Conservation (phyloP, 1,140 invertebrate species). For the Apis florea region DNA sequence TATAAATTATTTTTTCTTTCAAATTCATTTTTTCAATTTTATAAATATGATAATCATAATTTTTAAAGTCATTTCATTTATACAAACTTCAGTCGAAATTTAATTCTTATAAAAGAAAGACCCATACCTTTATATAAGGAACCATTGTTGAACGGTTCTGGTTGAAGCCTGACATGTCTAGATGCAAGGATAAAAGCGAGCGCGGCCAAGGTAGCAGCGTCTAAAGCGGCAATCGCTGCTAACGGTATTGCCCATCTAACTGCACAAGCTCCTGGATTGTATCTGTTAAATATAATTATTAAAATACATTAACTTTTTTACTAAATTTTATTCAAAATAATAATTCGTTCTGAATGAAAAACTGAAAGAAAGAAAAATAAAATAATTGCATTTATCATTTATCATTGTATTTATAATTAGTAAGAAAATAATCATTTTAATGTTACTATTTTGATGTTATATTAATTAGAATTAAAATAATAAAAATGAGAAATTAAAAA, state of each 20-base stretch:
- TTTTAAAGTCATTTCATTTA: background rate
- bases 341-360: background rate
- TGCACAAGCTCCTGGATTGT: constrained; percentile 89
- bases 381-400: too few species aligned
- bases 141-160: constrained; percentile 87
- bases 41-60: too few species aligned
- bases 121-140: constrained; percentile 82
- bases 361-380: too few species aligned
- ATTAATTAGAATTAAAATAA: too few species aligned
- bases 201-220: constrained; percentile 93
- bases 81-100: background rate
- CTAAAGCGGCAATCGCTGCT: constrained; percentile 94
- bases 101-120: background rate
- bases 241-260: constrained; percentile 97
- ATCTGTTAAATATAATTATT: constrained; percentile 71
- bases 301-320: background rate
- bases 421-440: too few species aligned
- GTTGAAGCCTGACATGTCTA: constrained; percentile 90
- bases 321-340: background rate
- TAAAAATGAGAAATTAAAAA: background rate
- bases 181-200: constrained; percentile 97
- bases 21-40: too few species aligned
- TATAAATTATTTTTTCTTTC: too few species aligned
- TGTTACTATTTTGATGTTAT: too few species aligned
- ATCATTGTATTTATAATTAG: too few species aligned